phyloP scores from a whole-genome alignment of 2,888 invertebrate species.

The Plagodis dolabraria region DNA sequence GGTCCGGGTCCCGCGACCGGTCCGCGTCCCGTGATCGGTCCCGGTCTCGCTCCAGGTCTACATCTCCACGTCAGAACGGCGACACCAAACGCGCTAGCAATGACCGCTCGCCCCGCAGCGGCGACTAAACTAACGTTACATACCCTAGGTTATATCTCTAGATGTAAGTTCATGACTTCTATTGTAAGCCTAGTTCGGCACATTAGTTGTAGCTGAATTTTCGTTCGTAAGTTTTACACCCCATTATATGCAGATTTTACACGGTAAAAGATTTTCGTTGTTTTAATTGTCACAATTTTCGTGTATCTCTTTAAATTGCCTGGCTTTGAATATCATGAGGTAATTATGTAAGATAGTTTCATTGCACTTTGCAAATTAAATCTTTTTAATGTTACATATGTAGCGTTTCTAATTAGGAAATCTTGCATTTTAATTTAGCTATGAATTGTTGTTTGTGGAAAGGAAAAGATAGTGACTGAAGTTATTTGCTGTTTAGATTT shows the following conservation, averaged over 20 bases:
- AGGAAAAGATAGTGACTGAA: slow-evolving; percentile 17
- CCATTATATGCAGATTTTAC: background rate
- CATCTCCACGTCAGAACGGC: slow-evolving; percentile 73
- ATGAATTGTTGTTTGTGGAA: background rate
- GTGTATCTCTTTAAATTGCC: slow-evolving; percentile 2
- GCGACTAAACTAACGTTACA: slow-evolving; percentile 54
- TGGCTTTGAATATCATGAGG: slow-evolving; percentile 13
- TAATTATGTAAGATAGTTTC: slow-evolving; percentile 8
- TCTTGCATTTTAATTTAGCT: slow-evolving; percentile 9
- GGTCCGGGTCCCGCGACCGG: slow-evolving; percentile 60
- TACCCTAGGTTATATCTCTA: slow-evolving; percentile 42
- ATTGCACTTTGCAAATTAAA: slow-evolving; percentile 9
- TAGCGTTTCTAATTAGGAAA: slow-evolving; percentile 7
- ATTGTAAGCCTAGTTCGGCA: slow-evolving; percentile 15
- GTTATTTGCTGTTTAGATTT: slow-evolving; percentile 9
- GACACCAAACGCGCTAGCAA: slow-evolving; percentile 60
- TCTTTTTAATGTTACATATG: background rate
- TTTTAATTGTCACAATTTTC: too few relatives aligned
- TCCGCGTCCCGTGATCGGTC: slow-evolving; percentile 60
- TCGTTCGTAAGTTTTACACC: slow-evolving; percentile 12
- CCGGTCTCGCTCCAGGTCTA: slow-evolving; percentile 60
- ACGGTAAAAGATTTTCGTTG: too few relatives aligned
- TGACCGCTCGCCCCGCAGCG: slow-evolving; percentile 77
- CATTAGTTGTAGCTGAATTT: slow-evolving; percentile 11
- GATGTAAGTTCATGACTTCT: slow-evolving; percentile 52